Evolutionary conservation across 2,888 invertebrate genomes (phyloP).

Genomic region (Copidosoma aretas): DNA sequence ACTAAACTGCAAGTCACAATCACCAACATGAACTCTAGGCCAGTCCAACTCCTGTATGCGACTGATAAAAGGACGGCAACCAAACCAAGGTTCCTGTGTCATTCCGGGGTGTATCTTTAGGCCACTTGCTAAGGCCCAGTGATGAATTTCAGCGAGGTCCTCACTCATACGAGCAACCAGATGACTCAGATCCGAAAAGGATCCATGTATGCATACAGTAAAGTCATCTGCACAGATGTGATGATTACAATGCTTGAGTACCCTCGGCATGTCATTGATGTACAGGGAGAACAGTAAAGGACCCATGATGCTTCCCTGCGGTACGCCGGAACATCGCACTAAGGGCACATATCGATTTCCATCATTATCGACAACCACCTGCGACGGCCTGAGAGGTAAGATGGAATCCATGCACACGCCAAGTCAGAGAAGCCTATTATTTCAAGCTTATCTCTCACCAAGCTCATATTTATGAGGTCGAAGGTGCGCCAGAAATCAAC

Average conservation of each 20-base stretch:
- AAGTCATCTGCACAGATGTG: slow-evolving; percentile 1
- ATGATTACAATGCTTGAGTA: neutral
- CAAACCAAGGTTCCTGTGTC: too few relatives aligned
- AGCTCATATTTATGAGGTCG: neutral
- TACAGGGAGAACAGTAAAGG: neutral
- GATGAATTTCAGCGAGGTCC: too few relatives aligned
- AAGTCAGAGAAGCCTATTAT: neutral
- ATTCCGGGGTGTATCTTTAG: too few relatives aligned
- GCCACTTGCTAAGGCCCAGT: too few relatives aligned
- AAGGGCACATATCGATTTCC: neutral
- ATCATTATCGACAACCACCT: neutral
- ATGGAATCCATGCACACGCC: neutral
- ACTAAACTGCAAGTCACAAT: too few relatives aligned
- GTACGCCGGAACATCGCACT: neutral
- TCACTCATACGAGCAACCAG: neutral
- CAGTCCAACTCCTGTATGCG: too few relatives aligned
- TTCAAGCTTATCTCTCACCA: neutral
- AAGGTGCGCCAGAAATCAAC: slow-evolving; percentile 13
- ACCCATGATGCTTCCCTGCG: neutral
- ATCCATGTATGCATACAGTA: neutral
- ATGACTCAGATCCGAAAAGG: too few relatives aligned
- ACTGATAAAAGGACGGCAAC: too few relatives aligned
- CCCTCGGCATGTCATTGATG: neutral
- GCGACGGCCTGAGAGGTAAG: neutral
- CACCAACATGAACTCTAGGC: too few relatives aligned